These are phyloP conservation scores for Caerostris darwini DNA, from an alignment of 1,140 invertebrate species.

Conservation along the genomic window DNA sequence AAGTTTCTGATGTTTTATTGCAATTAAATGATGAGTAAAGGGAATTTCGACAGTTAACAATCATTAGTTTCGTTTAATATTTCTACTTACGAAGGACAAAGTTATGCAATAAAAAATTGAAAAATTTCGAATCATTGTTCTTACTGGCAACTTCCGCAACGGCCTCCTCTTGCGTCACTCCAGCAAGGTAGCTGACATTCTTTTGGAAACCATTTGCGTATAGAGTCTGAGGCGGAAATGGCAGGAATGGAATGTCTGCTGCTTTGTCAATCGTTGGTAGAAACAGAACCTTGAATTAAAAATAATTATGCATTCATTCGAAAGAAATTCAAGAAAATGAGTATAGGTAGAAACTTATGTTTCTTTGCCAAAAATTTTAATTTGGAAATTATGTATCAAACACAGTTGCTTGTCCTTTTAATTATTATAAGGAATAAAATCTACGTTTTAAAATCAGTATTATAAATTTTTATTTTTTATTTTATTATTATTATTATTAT, in stretches of 20 bases:
- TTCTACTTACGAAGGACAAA: too few species aligned
- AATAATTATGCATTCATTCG: not conserved
- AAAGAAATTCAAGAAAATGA: not conserved
- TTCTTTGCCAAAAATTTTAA: too few species aligned
- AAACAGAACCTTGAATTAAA: slow-evolving; percentile 31
- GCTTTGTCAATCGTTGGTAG: slow-evolving; percentile 4
- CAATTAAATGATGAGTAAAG: too few species aligned
- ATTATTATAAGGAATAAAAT: too few species aligned
- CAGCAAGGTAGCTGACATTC: slow-evolving; percentile 49
- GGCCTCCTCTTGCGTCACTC: slow-evolving; percentile 37
- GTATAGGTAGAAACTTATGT: not conserved
- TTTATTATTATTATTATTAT: too few species aligned
- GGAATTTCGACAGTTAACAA: too few species aligned
- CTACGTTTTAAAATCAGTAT: too few species aligned
- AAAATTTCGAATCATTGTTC: not conserved
- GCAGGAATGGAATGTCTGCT: slow-evolving; percentile 32
- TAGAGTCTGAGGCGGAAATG: not conserved
- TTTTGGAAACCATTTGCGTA: slow-evolving; percentile 55
- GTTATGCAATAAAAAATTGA: not conserved
- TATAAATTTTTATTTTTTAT: too few species aligned
- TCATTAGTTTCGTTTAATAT: too few species aligned
- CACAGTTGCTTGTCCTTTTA: too few species aligned
- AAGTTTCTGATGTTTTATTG: too few species aligned
- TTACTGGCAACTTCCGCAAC: slow-evolving; percentile 38
- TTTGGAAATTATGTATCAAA: not conserved